Evolutionary conservation across 2,888 invertebrate species (phyloP).

Genomic region (Malthinus flaveolus): DNA sequence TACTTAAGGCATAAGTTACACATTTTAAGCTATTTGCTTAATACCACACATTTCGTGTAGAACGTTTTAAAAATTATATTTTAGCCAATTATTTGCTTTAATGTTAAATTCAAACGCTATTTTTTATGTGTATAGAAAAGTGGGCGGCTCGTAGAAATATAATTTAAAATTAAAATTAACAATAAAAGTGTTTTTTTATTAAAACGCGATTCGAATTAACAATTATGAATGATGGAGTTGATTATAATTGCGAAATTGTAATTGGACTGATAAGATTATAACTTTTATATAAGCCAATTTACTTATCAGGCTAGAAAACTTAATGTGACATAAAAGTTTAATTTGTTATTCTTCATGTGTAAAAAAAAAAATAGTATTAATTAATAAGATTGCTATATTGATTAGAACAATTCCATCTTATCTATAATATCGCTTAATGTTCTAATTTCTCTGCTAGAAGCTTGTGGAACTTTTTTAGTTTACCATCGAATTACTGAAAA

Average conservation of each 20-base stretch:
- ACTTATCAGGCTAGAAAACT: constrained; percentile 1
- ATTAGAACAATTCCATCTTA: too few relatives aligned
- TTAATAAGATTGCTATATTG: background rate
- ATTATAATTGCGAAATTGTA: constrained; percentile 5
- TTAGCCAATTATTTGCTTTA: too few relatives aligned
- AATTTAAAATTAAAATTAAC: too few relatives aligned
- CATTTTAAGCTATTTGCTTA: background rate
- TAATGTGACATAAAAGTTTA: constrained; percentile 1
- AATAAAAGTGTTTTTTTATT: too few relatives aligned
- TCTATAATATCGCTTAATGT: too few relatives aligned
- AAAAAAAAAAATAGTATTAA: background rate
- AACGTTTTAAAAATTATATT: background rate
- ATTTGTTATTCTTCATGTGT: background rate
- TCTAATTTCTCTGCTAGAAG: too few relatives aligned
- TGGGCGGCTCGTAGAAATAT: too few relatives aligned
- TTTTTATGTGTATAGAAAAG: too few relatives aligned
- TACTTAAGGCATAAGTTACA: constrained; percentile 2
- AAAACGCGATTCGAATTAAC: too few relatives aligned
- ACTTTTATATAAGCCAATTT: background rate
- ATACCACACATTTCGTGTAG: background rate
- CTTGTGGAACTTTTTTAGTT: too few relatives aligned
- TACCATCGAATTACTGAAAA: too few relatives aligned
- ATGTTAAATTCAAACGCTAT: too few relatives aligned
- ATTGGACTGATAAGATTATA: constrained; percentile 4
- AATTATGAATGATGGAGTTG: background rate